Base-by-base conservation (phyloP, 2,797 vertebrate genomes). In the Halcyon smyrnensis region DNA sequence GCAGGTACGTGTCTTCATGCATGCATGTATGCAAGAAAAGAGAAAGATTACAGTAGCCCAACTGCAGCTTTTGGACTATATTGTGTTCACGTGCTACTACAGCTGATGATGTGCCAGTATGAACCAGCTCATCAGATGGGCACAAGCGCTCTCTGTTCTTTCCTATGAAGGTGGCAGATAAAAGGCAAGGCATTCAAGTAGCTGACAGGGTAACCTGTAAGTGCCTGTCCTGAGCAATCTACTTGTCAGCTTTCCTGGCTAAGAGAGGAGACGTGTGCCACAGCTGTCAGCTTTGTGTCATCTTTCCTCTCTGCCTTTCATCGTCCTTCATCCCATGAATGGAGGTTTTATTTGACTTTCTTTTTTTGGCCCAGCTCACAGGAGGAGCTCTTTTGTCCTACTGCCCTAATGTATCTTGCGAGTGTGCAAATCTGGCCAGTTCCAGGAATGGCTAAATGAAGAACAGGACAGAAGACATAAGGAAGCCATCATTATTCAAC, bases 151-250 rank as follows among this genome's bases (percentile, higher is more conserved):
- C 92, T 97, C 96, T 97, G 96, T 95, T 95, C 90, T 96, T 92
- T 92, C 93, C 95, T 96, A 68, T 83, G 96, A 97, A 97, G 96
- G 96, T 97, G 97, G 96, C 95, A 98, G 98, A 97, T 98, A 98
- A 98, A 97, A 98, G 97, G 96, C 90, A 95, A 97, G 95, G 89
- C 97, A 98, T 97, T 97, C 95, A 97, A 97, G 97, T 92, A 97
- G 97, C 97, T 98, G 97, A 96, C 90, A 93, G 96, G 91, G 94
- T 95, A 97, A 97, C 95, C 95, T 97, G 87, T 96, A 97, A 98
- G 97, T 97, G 97, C 97, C 96, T 97, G 96, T 97, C 97, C 95
- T 80, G 82, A 96, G 94, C 96, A 97, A 97, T 97, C 94, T 94
- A 97, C 97, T 97, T 97, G 95, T 97, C 97, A 97, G 93, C 95